These are phyloP conservation scores for Centropus bengalensis DNA, from an alignment of 2,113 vertebrate genomes.

Conservation along the genomic window DNA sequence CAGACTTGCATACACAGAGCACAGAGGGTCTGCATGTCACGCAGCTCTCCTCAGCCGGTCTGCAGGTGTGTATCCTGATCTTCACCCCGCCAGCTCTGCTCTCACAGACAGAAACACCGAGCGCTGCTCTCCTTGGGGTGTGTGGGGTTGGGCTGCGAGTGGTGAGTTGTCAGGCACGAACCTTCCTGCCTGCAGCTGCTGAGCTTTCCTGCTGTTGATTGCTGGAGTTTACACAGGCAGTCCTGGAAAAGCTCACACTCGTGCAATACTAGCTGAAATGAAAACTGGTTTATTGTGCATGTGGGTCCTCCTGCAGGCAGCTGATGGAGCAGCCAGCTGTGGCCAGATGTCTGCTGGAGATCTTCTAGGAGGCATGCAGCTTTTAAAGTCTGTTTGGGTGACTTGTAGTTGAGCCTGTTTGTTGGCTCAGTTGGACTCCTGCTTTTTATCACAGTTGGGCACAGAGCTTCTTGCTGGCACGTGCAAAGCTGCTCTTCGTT, in stretches of 20 bases:
- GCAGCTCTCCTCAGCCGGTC: neutral
- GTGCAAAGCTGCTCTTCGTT: accelerated
- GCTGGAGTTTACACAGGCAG: neutral
- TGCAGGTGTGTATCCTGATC: slow-evolving; percentile 2
- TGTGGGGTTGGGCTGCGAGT: accelerated
- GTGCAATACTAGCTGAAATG: neutral
- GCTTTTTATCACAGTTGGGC: accelerated
- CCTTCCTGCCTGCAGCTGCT: neutral
- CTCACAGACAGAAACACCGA: accelerated
- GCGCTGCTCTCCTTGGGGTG: accelerated
- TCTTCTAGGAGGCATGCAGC: neutral
- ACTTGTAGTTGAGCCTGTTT: neutral
- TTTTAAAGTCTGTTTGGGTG: neutral
- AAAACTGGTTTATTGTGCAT: neutral
- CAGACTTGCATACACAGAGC: neutral
- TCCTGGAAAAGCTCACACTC: slow-evolving; percentile 5
- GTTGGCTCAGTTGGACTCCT: neutral
- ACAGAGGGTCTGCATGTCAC: neutral
- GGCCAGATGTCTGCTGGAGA: slow-evolving; percentile 7
- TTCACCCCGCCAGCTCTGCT: accelerated
- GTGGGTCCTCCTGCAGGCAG: neutral
- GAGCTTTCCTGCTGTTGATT: neutral
- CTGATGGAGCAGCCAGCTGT: slow-evolving; percentile 40
- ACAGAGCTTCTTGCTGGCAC: accelerated
- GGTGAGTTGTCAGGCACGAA: neutral